Evolutionary conservation across 2,797 vertebrate genomes (phyloP).

Genomic region (Aphelocoma californica): DNA sequence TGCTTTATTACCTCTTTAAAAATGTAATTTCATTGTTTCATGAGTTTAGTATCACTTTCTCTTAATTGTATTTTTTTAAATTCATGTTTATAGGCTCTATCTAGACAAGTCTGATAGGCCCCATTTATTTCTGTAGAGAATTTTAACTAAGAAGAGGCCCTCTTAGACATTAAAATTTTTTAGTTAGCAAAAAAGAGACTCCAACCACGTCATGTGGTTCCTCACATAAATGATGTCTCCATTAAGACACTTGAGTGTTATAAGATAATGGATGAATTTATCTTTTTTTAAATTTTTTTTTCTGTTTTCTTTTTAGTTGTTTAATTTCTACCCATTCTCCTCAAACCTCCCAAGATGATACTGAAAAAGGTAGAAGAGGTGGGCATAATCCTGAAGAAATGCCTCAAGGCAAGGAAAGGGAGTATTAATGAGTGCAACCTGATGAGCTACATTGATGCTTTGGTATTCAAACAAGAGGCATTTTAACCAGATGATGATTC

Average conservation of each 20-base stretch:
- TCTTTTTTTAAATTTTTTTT: neutral
- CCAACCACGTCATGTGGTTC: neutral
- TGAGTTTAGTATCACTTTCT: conserved; percentile 27
- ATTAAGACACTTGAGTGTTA: neutral
- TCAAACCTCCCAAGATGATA: conserved; percentile 27
- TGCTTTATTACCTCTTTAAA: conserved; percentile 49
- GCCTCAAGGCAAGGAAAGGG: neutral
- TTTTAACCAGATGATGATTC: neutral
- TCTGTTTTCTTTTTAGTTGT: neutral
- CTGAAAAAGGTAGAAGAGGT: conserved; percentile 26
- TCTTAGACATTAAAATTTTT: neutral
- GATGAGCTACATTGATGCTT: conserved; percentile 26
- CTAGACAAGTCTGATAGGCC: conserved; percentile 30
- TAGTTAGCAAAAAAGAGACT: neutral
- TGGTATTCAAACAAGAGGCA: conserved; percentile 50
- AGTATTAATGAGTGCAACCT: neutral
- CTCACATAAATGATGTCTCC: neutral
- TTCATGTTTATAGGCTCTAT: conserved; percentile 32
- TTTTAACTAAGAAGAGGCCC: neutral
- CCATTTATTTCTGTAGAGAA: conserved; percentile 19
- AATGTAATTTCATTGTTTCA: conserved; percentile 39
- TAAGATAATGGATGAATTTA: neutral
- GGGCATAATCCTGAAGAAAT: neutral
- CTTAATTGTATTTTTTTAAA: conserved; percentile 37
- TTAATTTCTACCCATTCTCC: conserved; percentile 53